A percentile compares a stretch with the other conserved stretches of the same genome.
These are phyloP conservation scores for Periophthalmodon schlosseri DNA, from an alignment of 2,113 vertebrate genomes.

Conservation along the genomic window DNA sequence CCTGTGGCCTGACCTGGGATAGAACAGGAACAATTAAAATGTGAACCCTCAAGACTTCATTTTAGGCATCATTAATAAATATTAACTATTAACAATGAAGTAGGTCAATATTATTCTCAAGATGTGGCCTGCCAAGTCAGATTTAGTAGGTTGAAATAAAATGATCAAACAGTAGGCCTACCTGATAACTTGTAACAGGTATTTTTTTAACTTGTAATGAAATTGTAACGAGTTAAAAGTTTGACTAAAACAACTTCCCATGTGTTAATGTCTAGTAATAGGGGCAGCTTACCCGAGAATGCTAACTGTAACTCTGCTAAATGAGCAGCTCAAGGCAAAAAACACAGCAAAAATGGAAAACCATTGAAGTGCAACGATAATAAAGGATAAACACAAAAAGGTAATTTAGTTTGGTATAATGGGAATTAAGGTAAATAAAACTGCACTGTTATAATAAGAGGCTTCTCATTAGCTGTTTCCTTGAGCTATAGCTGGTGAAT, in stretches of 20 bases:
- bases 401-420: conserved; percentile 71
- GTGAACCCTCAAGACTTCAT: no score
- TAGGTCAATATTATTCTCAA: no score
- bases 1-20: background rate
- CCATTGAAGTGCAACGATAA: conserved; percentile 82
- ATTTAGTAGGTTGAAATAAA: background rate
- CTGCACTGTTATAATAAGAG: conserved; percentile 38
- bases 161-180: no score
- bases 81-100: no score
- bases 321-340: conserved; percentile 79
- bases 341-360: conserved; percentile 76
- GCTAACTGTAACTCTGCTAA: conserved; percentile 25
- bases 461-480: conserved; percentile 37
- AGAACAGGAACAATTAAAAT: background rate
- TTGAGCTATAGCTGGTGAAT: conserved; percentile 25
- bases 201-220: background rate
- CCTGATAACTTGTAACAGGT: background rate
- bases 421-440: conserved; percentile 44
- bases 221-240: background rate
- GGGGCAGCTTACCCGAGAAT: conserved; percentile 1
- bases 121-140: background rate
- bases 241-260: conserved; percentile 3
- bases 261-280: background rate
- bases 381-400: conserved; percentile 86
- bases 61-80: no score